phyloP scores from a whole-genome alignment of 2,888 invertebrate genomes.

The Pantelozetes paolii region DNA sequence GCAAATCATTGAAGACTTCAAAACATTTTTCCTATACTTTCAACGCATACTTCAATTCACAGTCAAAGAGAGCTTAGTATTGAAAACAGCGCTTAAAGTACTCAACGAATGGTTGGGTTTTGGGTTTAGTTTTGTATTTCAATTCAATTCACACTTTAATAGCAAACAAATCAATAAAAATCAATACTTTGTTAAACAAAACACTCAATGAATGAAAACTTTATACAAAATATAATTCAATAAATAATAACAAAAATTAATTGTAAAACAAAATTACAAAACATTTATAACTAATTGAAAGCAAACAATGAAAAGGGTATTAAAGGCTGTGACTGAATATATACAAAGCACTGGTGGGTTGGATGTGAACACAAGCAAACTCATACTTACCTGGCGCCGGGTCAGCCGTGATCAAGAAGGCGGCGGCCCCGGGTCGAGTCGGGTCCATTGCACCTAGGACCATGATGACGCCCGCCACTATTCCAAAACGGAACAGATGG shows the following conservation, averaged over 20 bases:
- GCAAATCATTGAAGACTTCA: too few relatives aligned
- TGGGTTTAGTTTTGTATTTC: not conserved
- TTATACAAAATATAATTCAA: too few relatives aligned
- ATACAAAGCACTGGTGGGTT: not conserved
- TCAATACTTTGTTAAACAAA: too few relatives aligned
- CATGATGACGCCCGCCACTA: constrained; percentile 70
- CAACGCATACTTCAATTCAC: too few relatives aligned
- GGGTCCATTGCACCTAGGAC: constrained; percentile 67
- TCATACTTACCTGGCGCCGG: constrained; percentile 59
- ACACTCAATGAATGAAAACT: too few relatives aligned
- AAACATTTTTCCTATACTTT: too few relatives aligned
- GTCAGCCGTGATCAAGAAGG: constrained; percentile 67
- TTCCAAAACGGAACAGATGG: constrained; percentile 69
- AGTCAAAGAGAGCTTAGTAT: not conserved
- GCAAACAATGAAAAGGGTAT: not conserved
- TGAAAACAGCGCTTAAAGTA: too few relatives aligned
- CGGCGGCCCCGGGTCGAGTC: constrained; percentile 67
- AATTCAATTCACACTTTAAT: too few relatives aligned
- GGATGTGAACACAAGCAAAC: not conserved
- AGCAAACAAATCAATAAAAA: too few relatives aligned
- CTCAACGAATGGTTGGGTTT: not conserved
- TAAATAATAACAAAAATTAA: too few relatives aligned
- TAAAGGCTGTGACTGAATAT: not conserved
- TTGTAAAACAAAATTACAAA: too few relatives aligned
- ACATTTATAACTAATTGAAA: not conserved